Evolutionary conservation across 2,113 vertebrate species (phyloP), one percentile per base, ranked within the genome.

Genomic region (Coryphaenoides rupestris): DNA sequence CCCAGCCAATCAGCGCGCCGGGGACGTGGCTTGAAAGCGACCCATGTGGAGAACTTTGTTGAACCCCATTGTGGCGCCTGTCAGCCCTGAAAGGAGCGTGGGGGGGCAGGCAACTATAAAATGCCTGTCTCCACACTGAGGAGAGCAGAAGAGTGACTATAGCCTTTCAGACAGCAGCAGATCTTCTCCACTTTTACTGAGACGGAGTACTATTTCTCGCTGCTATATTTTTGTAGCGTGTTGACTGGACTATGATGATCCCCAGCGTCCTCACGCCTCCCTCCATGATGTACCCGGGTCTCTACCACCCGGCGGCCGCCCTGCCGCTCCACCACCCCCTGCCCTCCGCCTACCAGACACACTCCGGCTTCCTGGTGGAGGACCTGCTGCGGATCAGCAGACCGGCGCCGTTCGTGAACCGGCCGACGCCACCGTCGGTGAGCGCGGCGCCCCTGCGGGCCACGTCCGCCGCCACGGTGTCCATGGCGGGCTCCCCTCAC

Each of bases 41-140:
- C 93, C 92, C 86, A 87, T 94, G 93, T 91, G 93, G 93, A 93
- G 94, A 92, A 94, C 94, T 94, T 93, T 93, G 94, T 94, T 92
- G 93, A 91, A 91, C 86, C 88, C 89, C 88, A 93, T 98, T 98
- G 95, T 98, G 87, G 83, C 72, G 88, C 88, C 92, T 96, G 95
- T 96, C 96, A 95, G 91, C 87, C 85, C 86, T 87, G 85, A 93
- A 92, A 92, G 86, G 78, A 86, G 69, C 88, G 80, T 84, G 16
- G 19, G 55, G 13, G 21, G 69, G 84, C 82, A 74, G 87, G 78
- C 86, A 72, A 54, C 89, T 98, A 98, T 98, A 98, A 96, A 95
- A 89, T 80, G 90, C 58, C 59, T 84, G 78, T 78, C 83, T 89
- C 84, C 73, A 63, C 86, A 72, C 69, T 72, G 73, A 74, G 70